Evolutionary conservation across 23 tunicate species (phyloP), one percentile per base, ranked within the genome.

Genomic region (Corella eumyota): DNA sequence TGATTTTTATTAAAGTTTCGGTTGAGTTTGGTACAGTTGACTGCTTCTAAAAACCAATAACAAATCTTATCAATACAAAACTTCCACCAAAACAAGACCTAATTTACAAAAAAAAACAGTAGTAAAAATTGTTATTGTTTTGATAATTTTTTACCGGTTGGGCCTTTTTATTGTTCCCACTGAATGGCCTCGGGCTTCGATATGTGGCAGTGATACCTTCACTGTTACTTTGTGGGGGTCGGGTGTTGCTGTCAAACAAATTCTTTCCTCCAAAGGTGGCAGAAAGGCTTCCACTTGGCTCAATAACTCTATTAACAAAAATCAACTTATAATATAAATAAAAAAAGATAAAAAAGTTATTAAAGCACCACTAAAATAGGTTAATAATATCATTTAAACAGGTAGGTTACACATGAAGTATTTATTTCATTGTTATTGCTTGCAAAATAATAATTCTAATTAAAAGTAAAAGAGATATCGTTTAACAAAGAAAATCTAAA

Each of bases 171-270:
- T 29, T 5, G 34, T 34, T 34, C 25, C 45, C 44, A 60, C 65
- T 60, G 65, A 30, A 32, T 60, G 65, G 65, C 65, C 65, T 4
- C 22, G 29, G 5, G 65, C 65, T 30, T 60, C 65, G 23, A 60
- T 60, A 29, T 34, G 65, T 2, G 65, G 65, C 2, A 60, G 45
- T 27, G 45, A 34, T 19, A 4, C 19, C 23, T 4, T 44, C 34
- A 60, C 22, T 30, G 17, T 6, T 5, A 2, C 30, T 45, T 19
- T 31, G 45, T 25, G 29, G 29, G 60, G 60, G 60, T 1, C 29
- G 30, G 13, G 29, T 3, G 29, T 54, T 33, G 33, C 60, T 54
- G 2, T 32, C 30, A 17, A 34, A 54, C 2, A 26, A 24, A 24
- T 15, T 33, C 29, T 54, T 60, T n/a, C 23, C 34, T 6, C 45